phyloP scores from a whole-genome alignment of 2,888 invertebrate species.

The Drosophila sordidula region DNA sequence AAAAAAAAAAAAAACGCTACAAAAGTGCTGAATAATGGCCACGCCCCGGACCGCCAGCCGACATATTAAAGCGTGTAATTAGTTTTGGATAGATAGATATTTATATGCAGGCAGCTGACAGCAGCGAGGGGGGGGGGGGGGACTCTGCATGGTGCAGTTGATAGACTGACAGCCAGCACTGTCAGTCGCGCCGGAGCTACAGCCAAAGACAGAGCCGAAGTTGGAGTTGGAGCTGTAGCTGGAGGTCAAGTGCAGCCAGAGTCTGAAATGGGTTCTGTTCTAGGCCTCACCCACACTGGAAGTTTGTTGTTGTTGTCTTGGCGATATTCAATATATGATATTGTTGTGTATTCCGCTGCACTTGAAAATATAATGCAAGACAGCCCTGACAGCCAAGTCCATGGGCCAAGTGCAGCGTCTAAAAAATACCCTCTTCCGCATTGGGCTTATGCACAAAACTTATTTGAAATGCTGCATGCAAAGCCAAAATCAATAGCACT shows the following conservation, averaged over 20 bases:
- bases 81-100: slow-evolving; percentile 62
- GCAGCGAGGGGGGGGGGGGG: not conserved
- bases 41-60: slow-evolving; percentile 54
- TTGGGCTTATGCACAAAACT: slow-evolving; percentile 7
- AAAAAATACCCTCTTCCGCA: slow-evolving; percentile 20
- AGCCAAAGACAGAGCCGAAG: slow-evolving; percentile 9
- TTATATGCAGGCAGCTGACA: slow-evolving; percentile 19
- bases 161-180: slow-evolving; percentile 59
- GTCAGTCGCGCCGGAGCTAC: slow-evolving; percentile 19
- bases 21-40: slow-evolving; percentile 73
- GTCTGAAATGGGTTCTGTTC: slow-evolving; percentile 28
- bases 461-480: slow-evolving; percentile 41
- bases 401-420: slow-evolving; percentile 18
- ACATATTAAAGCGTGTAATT: slow-evolving; percentile 75
- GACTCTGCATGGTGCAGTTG: slow-evolving; percentile 49
- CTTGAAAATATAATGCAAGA: slow-evolving; percentile 25
- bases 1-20: slow-evolving; percentile 9
- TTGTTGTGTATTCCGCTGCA: slow-evolving; percentile 17
- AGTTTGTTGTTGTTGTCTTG: slow-evolving; percentile 32
- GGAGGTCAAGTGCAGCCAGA: slow-evolving; percentile 61
- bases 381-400: slow-evolving; percentile 9
- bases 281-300: slow-evolving; percentile 15
- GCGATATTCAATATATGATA: slow-evolving; percentile 26
- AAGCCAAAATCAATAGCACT: slow-evolving; percentile 63
- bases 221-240: slow-evolving; percentile 17